Conservation (phyloP, 2,888 invertebrate genomes). For the Pseudoips prasinana region DNA sequence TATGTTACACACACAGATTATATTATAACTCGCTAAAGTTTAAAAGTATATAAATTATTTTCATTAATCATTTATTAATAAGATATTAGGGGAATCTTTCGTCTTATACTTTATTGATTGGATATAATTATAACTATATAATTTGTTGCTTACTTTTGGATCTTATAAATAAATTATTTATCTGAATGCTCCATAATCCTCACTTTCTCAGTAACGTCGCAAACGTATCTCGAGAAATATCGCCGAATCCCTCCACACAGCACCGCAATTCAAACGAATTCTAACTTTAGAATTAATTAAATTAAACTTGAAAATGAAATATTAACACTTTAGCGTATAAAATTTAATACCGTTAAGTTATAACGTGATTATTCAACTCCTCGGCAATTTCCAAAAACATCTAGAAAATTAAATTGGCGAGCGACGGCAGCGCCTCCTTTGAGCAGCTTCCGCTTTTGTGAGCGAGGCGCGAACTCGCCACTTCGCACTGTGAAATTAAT, state of each 20-base stretch:
- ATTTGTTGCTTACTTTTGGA: too few species aligned
- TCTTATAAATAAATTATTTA: too few species aligned
- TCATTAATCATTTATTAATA: too few species aligned
- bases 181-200: too few species aligned
- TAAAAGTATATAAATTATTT: too few species aligned
- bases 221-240: constrained; percentile 47
- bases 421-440: constrained; percentile 67
- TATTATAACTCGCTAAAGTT: too few species aligned
- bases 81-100: too few species aligned
- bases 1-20: too few species aligned
- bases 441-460: constrained; percentile 70
- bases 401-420: constrained; percentile 77
- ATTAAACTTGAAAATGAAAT: constrained; percentile 82
- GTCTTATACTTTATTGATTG: too few species aligned
- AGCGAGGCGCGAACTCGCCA: constrained; percentile 58
- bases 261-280: constrained; percentile 45
- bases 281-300: constrained; percentile 80
- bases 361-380: constrained; percentile 81
- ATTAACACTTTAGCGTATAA: constrained; percentile 82
- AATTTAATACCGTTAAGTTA: constrained; percentile 81
- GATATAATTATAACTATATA: too few species aligned
- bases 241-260: constrained; percentile 37
- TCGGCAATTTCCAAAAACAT: constrained; percentile 78
- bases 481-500: constrained; percentile 80
- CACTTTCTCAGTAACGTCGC: too few species aligned